Evolutionary conservation across 2,113 vertebrate species (phyloP).

Genomic region (Calonectris borealis): DNA sequence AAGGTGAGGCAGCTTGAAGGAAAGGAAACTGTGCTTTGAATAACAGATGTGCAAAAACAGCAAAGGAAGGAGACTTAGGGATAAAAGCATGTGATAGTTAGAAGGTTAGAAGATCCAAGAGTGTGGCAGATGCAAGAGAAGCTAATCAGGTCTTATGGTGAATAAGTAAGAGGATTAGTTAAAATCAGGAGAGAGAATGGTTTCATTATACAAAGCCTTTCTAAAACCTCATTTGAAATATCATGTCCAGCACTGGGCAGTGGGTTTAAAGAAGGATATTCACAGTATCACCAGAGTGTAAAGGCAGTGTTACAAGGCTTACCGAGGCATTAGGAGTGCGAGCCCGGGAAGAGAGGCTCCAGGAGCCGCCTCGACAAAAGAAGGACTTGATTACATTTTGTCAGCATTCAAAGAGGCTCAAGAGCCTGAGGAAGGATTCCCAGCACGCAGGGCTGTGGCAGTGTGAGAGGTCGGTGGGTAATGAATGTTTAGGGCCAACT

Average conservation of each 20-base stretch:
- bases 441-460: rapidly evolving
- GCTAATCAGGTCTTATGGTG: background rate
- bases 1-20: background rate
- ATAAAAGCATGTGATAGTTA: background rate
- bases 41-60: background rate
- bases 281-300: background rate
- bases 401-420: background rate
- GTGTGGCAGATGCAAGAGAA: background rate
- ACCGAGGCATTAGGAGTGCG: rapidly evolving
- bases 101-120: background rate
- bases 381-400: background rate
- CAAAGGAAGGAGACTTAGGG: background rate
- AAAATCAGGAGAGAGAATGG: background rate
- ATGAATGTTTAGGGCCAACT: background rate
- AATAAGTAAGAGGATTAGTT: constrained; percentile 31
- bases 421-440: background rate
- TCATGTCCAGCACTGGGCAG: background rate
- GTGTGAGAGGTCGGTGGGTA: too few species aligned
- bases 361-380: background rate
- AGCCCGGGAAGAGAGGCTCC: background rate
- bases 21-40: background rate
- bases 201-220: background rate
- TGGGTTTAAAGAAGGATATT: background rate
- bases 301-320: background rate
- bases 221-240: background rate